A percentile compares a stretch with the other conserved stretches of the same genome.
Conservation (phyloP, 2,797 vertebrate species). For the Astyanax mexicanus region DNA sequence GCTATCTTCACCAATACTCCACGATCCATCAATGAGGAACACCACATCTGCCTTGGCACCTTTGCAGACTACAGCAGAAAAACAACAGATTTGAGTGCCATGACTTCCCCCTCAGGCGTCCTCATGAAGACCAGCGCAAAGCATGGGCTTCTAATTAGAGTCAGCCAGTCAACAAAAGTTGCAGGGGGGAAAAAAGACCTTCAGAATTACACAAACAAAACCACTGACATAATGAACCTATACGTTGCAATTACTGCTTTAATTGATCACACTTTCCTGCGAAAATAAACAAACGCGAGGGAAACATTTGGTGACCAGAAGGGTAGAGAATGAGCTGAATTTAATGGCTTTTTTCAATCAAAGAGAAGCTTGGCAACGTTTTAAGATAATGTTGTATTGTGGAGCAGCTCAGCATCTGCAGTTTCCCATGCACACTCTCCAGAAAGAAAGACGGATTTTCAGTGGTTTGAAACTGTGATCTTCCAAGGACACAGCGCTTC, state of each 20-base stretch:
- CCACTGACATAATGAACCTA: conserved; percentile 42
- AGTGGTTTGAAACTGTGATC: conserved; percentile 5
- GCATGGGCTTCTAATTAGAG: conserved; percentile 47
- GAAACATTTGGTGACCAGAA: conserved; percentile 68
- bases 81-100: conserved; percentile 36
- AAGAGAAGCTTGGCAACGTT: conserved; percentile 39
- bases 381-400: conserved; percentile 56
- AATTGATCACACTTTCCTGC: conserved; percentile 53
- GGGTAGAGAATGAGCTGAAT: conserved; percentile 49
- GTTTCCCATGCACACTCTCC: background rate
- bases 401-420: background rate
- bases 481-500: background rate
- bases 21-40: conserved; percentile 97
- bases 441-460: conserved; percentile 15
- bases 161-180: conserved; percentile 36
- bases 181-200: conserved; percentile 5
- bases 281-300: conserved; percentile 49
- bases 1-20: conserved; percentile 98
- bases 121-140: conserved; percentile 31
- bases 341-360: conserved; percentile 58
- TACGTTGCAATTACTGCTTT: conserved; percentile 58
- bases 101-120: conserved; percentile 9
- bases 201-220: conserved; percentile 52
- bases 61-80: conserved; percentile 87
- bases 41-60: conserved; percentile 97